These are phyloP conservation scores for Mizuhopecten yessoensis DNA, from an alignment of 1,140 invertebrate genomes.

Conservation along the genomic window DNA sequence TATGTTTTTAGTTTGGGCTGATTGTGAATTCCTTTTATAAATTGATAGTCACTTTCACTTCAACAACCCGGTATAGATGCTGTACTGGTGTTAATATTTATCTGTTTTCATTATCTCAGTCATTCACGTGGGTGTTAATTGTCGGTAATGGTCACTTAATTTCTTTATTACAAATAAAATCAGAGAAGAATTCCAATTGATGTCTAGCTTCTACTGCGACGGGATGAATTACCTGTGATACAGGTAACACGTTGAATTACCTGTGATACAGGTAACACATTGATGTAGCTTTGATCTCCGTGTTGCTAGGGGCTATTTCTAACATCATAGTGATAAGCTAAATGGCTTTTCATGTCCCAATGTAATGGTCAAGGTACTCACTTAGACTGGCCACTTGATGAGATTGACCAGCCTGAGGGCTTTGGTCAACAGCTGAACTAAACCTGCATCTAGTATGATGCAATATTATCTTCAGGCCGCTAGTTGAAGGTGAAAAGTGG, in stretches of 20 bases:
- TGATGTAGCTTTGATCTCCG: conserved; percentile 6
- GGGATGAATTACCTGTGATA: neutral
- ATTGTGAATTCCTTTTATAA: too few species aligned
- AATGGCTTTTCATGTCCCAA: conserved; percentile 24
- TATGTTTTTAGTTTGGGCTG: too few species aligned
- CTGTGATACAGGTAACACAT: neutral
- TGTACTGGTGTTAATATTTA: too few species aligned
- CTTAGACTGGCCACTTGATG: neutral
- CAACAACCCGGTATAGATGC: too few species aligned
- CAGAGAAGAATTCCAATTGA: neutral
- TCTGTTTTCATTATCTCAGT: neutral
- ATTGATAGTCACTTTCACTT: too few species aligned
- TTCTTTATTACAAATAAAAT: neutral
- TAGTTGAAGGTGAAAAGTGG: neutral
- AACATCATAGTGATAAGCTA: neutral
- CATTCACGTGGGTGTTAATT: conserved; percentile 1
- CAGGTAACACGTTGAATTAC: neutral
- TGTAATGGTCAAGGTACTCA: neutral
- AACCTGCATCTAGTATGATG: neutral
- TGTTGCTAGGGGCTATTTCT: neutral
- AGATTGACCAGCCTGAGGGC: neutral
- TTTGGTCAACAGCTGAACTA: neutral
- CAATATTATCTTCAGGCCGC: neutral
- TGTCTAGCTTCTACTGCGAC: neutral
- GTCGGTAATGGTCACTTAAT: neutral